Evolutionary conservation across 2,888 invertebrate species (phyloP).

Genomic region (Idaea aversata): DNA sequence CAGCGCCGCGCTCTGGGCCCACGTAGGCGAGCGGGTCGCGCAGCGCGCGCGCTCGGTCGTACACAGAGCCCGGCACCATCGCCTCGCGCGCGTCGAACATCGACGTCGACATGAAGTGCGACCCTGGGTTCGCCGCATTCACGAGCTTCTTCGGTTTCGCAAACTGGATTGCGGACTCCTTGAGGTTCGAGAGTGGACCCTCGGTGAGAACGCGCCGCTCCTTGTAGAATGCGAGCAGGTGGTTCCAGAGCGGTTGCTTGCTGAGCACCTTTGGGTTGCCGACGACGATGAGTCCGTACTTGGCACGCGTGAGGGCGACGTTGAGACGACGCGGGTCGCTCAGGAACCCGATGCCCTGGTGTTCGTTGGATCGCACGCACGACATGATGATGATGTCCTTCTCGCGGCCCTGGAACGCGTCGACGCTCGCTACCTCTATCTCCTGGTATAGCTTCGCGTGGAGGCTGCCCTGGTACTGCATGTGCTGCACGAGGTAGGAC

Average conservation of each 20-base stretch:
- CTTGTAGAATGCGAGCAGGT: constrained; percentile 97
- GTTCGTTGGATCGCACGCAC: constrained; percentile 98
- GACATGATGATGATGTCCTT: constrained; percentile 99
- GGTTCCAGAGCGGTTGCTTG: constrained; percentile 99
- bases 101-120: constrained; percentile 98
- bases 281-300: constrained; percentile 98
- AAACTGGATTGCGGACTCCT: constrained; percentile 97
- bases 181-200: constrained; percentile 97
- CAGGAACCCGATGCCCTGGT: constrained; percentile 99
- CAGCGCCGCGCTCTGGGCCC: constrained; percentile 90
- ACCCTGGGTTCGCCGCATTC: constrained; percentile 96
- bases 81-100: constrained; percentile 98
- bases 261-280: constrained; percentile 99
- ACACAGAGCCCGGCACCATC: constrained; percentile 95
- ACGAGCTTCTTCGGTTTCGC: constrained; percentile 98
- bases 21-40: constrained; percentile 96
- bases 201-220: constrained; percentile 98
- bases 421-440: constrained; percentile 99
- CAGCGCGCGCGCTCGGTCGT: constrained; percentile 91
- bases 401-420: constrained; percentile 99
- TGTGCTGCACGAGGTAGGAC: constrained; percentile 97
- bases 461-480: constrained; percentile 98
- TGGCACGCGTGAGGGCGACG: constrained; percentile 98
- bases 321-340: constrained; percentile 98
- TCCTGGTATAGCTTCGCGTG: constrained; percentile 98